phyloP scores from a whole-genome alignment of 2,797 vertebrate species.

The Sphenopsis melanotis region DNA sequence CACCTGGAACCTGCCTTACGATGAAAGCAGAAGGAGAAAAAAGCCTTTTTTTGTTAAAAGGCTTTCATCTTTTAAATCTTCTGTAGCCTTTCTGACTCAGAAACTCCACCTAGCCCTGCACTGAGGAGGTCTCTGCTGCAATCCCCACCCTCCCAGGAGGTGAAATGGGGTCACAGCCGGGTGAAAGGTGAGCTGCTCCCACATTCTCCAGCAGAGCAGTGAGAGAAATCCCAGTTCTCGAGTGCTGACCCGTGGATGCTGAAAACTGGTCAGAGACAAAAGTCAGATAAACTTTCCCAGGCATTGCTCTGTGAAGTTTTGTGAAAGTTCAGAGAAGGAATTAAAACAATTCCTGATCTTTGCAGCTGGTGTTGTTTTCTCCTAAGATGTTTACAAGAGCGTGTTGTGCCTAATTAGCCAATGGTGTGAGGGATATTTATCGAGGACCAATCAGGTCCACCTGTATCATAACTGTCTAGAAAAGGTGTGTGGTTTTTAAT shows the following conservation, averaged over 20 bases:
- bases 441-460: too few relatives aligned
- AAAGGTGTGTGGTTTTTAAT: too few relatives aligned
- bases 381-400: not conserved
- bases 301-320: not conserved
- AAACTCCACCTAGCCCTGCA: not conserved
- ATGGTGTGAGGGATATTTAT: too few relatives aligned
- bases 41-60: not conserved
- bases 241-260: not conserved
- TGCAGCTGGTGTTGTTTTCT: not conserved
- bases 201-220: not conserved
- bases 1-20: accelerated
- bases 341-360: not conserved
- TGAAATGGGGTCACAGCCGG: not conserved
- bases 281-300: not conserved
- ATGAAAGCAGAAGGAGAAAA: not conserved
- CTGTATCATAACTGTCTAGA: too few relatives aligned
- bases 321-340: not conserved
- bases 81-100: not conserved
- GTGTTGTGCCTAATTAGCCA: too few relatives aligned
- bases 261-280: not conserved
- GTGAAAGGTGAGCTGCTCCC: not conserved
- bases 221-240: not conserved
- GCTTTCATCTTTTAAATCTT: not conserved
- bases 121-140: not conserved
- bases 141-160: not conserved